A percentile compares a stretch with the other conserved stretches of the same genome.
Conservation (phyloP, 2,113 vertebrate species). For the Choloepus hoffmanni region DNA sequence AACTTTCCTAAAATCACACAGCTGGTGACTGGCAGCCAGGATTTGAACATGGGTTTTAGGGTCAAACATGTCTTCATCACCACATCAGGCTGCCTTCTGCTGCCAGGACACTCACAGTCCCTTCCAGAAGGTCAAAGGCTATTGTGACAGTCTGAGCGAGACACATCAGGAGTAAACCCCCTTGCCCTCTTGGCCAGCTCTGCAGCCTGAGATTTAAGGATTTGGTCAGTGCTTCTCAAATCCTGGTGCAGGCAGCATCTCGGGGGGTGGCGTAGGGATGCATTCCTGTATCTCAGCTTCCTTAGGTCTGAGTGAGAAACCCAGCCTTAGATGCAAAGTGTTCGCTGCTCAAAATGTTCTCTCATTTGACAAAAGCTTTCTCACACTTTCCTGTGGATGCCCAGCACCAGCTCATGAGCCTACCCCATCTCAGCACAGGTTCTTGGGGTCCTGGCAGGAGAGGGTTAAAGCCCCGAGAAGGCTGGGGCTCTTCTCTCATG, state of each 20-base stretch:
- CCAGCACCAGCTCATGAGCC: not conserved
- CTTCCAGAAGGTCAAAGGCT: not conserved
- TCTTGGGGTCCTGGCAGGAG: constrained; percentile 81
- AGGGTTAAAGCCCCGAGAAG: constrained; percentile 87
- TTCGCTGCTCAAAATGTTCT: not conserved
- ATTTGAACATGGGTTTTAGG: not conserved
- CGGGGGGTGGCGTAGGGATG: not conserved
- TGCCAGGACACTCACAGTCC: not conserved
- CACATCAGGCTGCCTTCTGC: not conserved
- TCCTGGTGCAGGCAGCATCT: not conserved
- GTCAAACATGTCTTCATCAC: not conserved
- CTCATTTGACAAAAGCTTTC: too few relatives aligned
- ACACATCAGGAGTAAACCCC: not conserved
- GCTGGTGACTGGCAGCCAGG: not conserved
- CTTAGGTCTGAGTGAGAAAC: not conserved
- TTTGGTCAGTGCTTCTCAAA: not conserved
- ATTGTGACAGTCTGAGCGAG: not conserved
- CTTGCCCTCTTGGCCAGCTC: not conserved
- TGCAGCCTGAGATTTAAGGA: not conserved
- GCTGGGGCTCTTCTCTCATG: constrained; percentile 88
- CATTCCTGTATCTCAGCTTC: not conserved
- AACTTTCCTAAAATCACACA: not conserved
- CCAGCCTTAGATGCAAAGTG: not conserved
- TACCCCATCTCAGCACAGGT: not conserved
- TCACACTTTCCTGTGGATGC: not conserved